Base-by-base conservation (phyloP, 2,888 invertebrate species). In the Apamea crenata region DNA sequence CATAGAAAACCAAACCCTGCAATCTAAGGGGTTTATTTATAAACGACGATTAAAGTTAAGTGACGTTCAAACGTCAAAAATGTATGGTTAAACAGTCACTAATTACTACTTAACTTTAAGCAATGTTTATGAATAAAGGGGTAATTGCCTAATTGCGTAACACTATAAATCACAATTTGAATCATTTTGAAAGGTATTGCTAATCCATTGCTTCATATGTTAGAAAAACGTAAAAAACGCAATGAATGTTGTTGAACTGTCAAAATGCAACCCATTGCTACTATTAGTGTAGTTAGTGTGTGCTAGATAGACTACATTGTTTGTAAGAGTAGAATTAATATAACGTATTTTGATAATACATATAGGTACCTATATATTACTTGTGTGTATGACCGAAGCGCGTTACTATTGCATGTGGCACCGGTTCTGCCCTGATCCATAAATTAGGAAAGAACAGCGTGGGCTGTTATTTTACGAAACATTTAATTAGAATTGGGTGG, bases 391-490 rank as follows among this genome's bases (percentile, higher is more conserved):
- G 53, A 70, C 53, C 29, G 25, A 71, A 75, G 7, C 4, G 25
- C 14, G 18, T 32, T 18, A 16, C 16, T 44, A n/a, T 77, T 47
- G 65, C n/a, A 50, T 50, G 14, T 50, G 59, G 36, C 40, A 50
- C 59, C 25, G 29, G 18, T 56, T 56, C 32, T 32, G 8, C 25
- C 47, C 78, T 36, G 25, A 78, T 61, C 50, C 70, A 70, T 78
- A 63, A 70, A 79, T 79, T 79, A 16, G 50, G 50, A 50, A 12
- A 25, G 16, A 70, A 44, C 50, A 40, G 70, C 25, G 69, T 70
- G 40, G 29, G 25, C n/a, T 79, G 78, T 78, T 78, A 61, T 69
- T 78, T 70, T 61, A 61, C 79, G 61, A 70, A 78, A 70, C 40
- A 70, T 78, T 78, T 69, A 40, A 32, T 78, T 69, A 70, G 16